Conservation (phyloP, 2,113 vertebrate genomes). For the Origma solitaria region DNA sequence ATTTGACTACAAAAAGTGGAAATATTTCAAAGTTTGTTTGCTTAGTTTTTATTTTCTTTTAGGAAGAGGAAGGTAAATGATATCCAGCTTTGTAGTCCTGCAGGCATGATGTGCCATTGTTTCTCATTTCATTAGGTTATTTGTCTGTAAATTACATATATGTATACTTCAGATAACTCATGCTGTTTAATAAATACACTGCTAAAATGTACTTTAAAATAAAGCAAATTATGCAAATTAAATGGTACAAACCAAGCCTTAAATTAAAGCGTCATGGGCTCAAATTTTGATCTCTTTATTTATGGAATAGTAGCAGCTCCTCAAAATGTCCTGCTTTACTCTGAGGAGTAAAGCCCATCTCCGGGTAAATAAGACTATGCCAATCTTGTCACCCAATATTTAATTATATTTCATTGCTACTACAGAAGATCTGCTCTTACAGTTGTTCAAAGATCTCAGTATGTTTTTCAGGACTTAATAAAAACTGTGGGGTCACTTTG, state of each 20-base stretch:
- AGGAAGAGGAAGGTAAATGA: background rate
- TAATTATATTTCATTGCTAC: background rate
- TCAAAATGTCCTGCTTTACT: background rate
- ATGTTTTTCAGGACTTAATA: background rate
- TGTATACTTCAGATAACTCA: background rate
- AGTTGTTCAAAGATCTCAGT: background rate
- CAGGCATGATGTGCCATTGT: background rate
- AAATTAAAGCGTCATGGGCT: background rate
- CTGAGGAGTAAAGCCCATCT: background rate
- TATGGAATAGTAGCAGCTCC: background rate
- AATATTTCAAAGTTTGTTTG: background rate
- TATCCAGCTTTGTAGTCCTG: background rate
- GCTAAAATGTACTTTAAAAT: background rate
- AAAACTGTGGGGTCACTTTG: background rate
- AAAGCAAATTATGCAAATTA: background rate
- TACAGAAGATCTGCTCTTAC: background rate
- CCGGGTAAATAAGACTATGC: background rate
- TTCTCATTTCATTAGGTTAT: background rate
- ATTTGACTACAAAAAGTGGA: background rate
- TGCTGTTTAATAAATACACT: background rate
- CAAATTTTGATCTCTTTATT: background rate
- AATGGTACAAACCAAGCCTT: background rate
- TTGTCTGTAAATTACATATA: background rate
- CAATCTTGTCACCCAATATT: background rate
- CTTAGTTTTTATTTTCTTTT: background rate